Conservation (phyloP, 2,797 vertebrate species). For the Semaprochilodus insignis region DNA sequence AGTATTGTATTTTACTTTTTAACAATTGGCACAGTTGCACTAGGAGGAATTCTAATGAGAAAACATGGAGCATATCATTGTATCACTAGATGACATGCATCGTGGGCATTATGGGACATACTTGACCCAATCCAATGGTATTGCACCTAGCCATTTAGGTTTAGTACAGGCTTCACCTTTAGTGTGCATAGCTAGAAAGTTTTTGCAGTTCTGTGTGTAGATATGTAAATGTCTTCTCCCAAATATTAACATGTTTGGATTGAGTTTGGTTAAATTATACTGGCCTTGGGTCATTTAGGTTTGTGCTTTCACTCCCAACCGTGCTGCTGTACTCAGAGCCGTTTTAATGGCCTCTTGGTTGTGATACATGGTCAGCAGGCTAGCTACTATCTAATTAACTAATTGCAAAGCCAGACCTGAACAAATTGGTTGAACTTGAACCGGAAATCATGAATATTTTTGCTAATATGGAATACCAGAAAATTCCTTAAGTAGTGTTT, state of each 20-base stretch:
- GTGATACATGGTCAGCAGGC: not conserved
- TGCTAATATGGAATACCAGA: not conserved
- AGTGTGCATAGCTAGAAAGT: too few species aligned
- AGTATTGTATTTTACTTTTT: too few species aligned
- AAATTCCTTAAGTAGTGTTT: not conserved
- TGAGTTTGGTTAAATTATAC: not conserved
- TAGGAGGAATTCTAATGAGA: too few species aligned
- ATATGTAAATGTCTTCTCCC: not conserved
- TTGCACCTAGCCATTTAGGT: too few species aligned
- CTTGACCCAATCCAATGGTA: too few species aligned
- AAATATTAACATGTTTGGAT: not conserved
- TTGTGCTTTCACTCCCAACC: not conserved
- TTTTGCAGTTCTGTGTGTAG: too few species aligned
- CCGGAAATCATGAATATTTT: not conserved
- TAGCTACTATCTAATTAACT: not conserved
- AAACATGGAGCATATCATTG: too few species aligned
- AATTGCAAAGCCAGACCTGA: not conserved
- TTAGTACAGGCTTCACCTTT: too few species aligned
- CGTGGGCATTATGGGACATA: too few species aligned
- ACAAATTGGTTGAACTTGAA: not conserved
- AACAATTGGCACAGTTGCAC: too few species aligned
- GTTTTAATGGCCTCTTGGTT: too few species aligned
- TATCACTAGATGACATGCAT: too few species aligned
- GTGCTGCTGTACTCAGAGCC: not conserved
- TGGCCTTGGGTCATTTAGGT: not conserved